A percentile compares a stretch with the other conserved stretches of the same genome.
Evolutionary conservation across 2,797 vertebrate species (phyloP).

Genomic region (Poeciliopsis presidionis): DNA sequence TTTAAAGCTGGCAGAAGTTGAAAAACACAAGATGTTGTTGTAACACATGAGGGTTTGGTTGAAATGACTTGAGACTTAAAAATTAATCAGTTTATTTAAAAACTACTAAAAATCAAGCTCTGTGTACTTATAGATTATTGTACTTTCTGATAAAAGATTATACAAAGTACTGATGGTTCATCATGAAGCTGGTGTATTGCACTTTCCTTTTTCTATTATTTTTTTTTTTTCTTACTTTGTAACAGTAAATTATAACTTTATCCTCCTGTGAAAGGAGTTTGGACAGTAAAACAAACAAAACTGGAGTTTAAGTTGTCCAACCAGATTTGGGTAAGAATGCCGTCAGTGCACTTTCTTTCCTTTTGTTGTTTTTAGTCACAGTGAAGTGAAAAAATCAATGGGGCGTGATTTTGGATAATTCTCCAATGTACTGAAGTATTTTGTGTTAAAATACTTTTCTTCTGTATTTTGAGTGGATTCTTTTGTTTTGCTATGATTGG

Average conservation of each 20-base stretch:
- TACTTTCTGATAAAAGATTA: not conserved
- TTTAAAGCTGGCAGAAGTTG: not conserved
- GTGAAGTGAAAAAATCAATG: not conserved
- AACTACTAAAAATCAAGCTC: not conserved
- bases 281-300: not conserved
- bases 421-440: not conserved
- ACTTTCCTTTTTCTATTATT: not conserved
- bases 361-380: not conserved
- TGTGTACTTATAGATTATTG: not conserved
- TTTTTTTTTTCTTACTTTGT: not conserved
- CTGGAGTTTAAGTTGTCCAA: not conserved
- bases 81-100: not conserved
- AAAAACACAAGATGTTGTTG: not conserved
- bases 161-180: not conserved
- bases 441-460: conserved; percentile 2
- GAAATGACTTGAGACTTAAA: not conserved
- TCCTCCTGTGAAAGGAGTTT: not conserved
- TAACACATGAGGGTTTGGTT: not conserved
- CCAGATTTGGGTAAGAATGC: not conserved
- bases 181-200: not conserved
- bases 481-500: not conserved
- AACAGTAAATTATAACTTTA: not conserved
- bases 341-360: not conserved
- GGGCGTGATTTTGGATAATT: not conserved
- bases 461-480: not conserved